phyloP scores from a whole-genome alignment of 2,888 invertebrate genomes.

The Dexiosoma caninum region DNA sequence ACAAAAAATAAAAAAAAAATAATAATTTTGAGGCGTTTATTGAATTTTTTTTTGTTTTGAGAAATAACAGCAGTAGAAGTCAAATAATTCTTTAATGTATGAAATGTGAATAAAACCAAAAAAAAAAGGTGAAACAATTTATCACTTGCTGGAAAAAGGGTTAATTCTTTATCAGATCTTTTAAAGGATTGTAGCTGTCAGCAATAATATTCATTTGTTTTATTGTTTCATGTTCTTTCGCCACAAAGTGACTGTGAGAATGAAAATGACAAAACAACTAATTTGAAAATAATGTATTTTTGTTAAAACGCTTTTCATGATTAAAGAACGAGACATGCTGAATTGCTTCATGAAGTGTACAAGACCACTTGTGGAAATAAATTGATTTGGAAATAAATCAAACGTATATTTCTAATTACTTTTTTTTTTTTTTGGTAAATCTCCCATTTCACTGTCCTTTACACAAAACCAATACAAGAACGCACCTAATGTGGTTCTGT shows the following conservation, averaged over 20 bases:
- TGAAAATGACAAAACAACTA: neutral
- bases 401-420: too few relatives aligned
- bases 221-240: neutral
- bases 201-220: neutral
- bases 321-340: neutral
- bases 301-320: neutral
- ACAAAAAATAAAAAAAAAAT: neutral
- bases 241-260: neutral
- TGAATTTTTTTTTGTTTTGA: neutral
- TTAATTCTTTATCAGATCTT: neutral
- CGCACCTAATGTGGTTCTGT: too few relatives aligned
- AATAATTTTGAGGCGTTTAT: neutral
- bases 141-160: neutral
- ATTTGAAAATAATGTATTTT: neutral
- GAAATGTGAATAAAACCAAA: too few relatives aligned
- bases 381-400: too few relatives aligned
- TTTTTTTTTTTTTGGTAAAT: too few relatives aligned
- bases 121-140: neutral
- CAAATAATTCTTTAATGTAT: neutral
- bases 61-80: neutral
- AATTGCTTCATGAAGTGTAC: neutral
- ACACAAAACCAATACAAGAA: too few relatives aligned
- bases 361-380: too few relatives aligned
- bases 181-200: conserved; percentile 12
- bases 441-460: too few relatives aligned